Base-by-base conservation (phyloP, 1,140 invertebrate species). In the Rhizoglyphus robini region DNA sequence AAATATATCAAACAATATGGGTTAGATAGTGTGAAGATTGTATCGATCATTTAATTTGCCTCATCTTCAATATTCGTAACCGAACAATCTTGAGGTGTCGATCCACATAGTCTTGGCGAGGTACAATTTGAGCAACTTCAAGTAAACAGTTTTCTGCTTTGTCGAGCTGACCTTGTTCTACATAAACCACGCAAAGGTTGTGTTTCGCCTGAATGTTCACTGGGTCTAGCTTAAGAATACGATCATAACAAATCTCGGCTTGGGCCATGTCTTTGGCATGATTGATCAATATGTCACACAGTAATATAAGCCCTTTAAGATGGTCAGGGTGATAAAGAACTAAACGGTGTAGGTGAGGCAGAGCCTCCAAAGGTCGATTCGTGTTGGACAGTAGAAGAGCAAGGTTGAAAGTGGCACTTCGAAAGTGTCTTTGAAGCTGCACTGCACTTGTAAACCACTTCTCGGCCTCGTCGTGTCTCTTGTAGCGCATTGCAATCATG, bases 241-340 rank as follows among this genome's bases (percentile, higher is more conserved):
- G 82, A 51, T 84, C 82, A 76, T 96, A 96, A 74, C 91, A 95
- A 84, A 84, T 87, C 78, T 93, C 88, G 27, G 90, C 90, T 0
- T 88, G 87, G 73, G 92, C 88, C 71, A 96, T 75, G 76, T 97
- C 90, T 74, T 95, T 95, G 69, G 95, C 86, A 68, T 88, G 87
- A 75, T 96, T 97, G 46, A 97, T 92, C 75, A 95, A 95, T 71
- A 97, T 94, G 74, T 97, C 94, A 18, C 93, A 93, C 4, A 96
- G 78, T 20, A 98, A 78, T 67, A 96, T 94, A 11, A 95, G 78
- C 23, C 90, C 93, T 79, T 97, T 97, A 0, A 90, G 84, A 74
- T 97, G 93, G 74, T 94, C 87, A 0, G 92, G 90, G 79, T 96
- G 88, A 73, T 89, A 84, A 68, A 88, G 82, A 20, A 96, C 86